Percentiles rank a stretch among this genome's conserved stretches.
Evolutionary conservation across 1,140 invertebrate genomes (phyloP).

Genomic region (Globodera rostochiensis): DNA sequence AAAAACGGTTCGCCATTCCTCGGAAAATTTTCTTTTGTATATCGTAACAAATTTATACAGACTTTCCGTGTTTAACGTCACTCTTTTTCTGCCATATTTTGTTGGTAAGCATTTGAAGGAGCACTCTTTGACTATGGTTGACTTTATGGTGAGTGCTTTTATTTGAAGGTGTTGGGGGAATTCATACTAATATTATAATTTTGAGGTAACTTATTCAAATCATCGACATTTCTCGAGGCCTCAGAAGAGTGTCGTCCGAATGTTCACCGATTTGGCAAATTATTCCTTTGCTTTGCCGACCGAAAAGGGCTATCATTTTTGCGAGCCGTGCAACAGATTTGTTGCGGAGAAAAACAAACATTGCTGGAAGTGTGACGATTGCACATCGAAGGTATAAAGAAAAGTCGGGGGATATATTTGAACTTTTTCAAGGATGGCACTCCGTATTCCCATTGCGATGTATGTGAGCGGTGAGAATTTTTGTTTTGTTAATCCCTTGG

Average conservation of each 20-base stretch:
- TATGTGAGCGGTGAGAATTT: not conserved
- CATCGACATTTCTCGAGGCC: conserved; percentile 24
- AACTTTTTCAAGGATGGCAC: conserved; percentile 27
- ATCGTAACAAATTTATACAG: not conserved
- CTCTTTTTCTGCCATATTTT: conserved; percentile 39
- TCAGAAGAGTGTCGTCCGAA: conserved; percentile 37
- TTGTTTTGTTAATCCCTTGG: no score
- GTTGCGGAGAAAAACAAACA: conserved; percentile 32
- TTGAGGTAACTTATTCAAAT: conserved; percentile 43
- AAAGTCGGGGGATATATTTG: not conserved
- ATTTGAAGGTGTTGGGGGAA: conserved; percentile 10
- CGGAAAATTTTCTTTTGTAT: not conserved
- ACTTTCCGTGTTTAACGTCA: conserved; percentile 14
- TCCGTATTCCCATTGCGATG: conserved; percentile 21
- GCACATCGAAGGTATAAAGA: conserved; percentile 32
- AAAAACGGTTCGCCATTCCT: not conserved
- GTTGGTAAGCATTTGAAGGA: conserved; percentile 38
- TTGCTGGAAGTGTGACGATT: conserved; percentile 38
- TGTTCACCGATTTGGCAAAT: conserved; percentile 46
- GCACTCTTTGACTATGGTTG: conserved; percentile 34
- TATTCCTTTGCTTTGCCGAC: conserved; percentile 28
- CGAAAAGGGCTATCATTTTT: conserved; percentile 32
- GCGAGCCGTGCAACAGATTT: conserved; percentile 31
- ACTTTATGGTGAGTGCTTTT: conserved; percentile 29
- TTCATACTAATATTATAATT: conserved; percentile 11